Conservation (phyloP, 2,888 invertebrate genomes). For the Pandemis cinnamomeana region DNA sequence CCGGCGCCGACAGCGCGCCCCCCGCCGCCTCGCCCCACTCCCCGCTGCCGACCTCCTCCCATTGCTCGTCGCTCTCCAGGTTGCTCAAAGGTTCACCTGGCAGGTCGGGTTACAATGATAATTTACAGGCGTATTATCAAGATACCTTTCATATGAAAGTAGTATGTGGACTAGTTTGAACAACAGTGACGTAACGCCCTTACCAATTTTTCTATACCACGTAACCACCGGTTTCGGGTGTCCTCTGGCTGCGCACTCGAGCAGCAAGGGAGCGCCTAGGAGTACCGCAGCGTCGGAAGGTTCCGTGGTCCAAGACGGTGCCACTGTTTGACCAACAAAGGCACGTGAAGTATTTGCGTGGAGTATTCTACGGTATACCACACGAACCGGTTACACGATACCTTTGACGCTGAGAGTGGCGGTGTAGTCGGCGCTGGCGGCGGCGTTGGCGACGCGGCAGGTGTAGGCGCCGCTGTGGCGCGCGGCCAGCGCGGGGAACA, state of each 20-base stretch:
- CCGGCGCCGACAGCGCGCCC: conserved; percentile 86
- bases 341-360: background rate
- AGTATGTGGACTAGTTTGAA: too few relatives aligned
- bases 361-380: background rate
- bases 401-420: conserved; percentile 88
- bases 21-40: conserved; percentile 46
- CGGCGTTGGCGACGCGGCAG: conserved; percentile 88
- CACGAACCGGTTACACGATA: conserved; percentile 49
- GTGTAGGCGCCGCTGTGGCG: conserved; percentile 88
- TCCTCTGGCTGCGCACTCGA: conserved; percentile 90
- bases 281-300: conserved; percentile 88
- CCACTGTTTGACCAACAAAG: conserved; percentile 78
- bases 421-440: conserved; percentile 87
- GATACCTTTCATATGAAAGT: too few relatives aligned
- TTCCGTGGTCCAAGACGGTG: conserved; percentile 89
- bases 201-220: conserved; percentile 87
- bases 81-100: conserved; percentile 37
- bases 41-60: conserved; percentile 51
- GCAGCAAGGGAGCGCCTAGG: conserved; percentile 87
- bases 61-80: conserved; percentile 48
- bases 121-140: background rate
- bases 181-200: conserved; percentile 41
- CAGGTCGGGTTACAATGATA: background rate
- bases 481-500: conserved; percentile 87
- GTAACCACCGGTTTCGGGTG: conserved; percentile 87